Percentiles rank a stretch among this genome's conserved stretches.
These are phyloP conservation scores for Orientallactaga bullata DNA, from an alignment of 2,113 vertebrate species.

Conservation along the genomic window DNA sequence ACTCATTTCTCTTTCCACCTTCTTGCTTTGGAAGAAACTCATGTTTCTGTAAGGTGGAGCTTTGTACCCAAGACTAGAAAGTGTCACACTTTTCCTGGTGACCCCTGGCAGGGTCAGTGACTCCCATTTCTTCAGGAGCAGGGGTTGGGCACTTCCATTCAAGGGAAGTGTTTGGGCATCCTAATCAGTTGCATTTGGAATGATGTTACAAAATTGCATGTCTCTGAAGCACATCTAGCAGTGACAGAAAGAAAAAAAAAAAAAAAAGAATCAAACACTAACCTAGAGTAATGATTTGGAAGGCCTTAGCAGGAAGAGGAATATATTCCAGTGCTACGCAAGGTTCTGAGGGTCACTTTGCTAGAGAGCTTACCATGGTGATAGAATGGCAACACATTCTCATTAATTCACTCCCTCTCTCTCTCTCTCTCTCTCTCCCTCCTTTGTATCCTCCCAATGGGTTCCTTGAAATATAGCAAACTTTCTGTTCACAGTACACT, in stretches of 20 bases:
- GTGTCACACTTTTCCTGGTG: not conserved
- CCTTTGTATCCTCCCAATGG: accelerated
- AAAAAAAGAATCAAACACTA: no score
- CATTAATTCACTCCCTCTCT: not conserved
- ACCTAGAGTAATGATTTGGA: not conserved
- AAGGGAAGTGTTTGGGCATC: accelerated
- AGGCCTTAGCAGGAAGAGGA: not conserved
- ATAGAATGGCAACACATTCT: not conserved
- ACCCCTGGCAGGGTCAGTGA: not conserved
- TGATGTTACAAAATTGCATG: not conserved
- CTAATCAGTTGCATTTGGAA: no score
- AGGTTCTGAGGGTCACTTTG: not conserved
- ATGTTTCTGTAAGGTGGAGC: not conserved
- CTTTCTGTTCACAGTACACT: not conserved
- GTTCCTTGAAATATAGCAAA: not conserved
- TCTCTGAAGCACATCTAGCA: not conserved
- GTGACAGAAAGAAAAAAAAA: not conserved
- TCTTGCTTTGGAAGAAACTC: not conserved
- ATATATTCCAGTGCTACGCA: not conserved
- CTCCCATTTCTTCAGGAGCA: not conserved
- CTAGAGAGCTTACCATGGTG: not conserved
- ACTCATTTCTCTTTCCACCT: slow-evolving; percentile 28
- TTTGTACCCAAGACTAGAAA: not conserved
- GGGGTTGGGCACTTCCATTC: not conserved
- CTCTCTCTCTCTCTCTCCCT: not conserved